Base-by-base conservation (phyloP, 2,888 invertebrate species). In the Zootermopsis nevadensis region DNA sequence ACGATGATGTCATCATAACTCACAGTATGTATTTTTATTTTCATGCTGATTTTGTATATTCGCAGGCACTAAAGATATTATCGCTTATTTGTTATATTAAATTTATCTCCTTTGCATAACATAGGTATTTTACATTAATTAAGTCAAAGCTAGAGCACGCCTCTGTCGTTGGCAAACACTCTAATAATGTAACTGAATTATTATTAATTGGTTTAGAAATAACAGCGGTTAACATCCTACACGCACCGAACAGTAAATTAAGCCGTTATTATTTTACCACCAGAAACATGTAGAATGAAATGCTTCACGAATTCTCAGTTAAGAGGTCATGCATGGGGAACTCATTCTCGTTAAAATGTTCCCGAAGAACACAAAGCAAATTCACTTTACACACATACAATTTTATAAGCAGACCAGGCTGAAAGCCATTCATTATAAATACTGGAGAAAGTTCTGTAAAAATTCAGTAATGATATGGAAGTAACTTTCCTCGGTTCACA, bases 401-500 rank as follows among this genome's bases (percentile, higher is more conserved):
- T 60, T 60, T 60, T 27, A 27, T 27, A n/a, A 27, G 60, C n/a
- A 60, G 27, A 27, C 60, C 60, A 27, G n/a, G 60, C n/a, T 60
- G 27, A 60, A 60, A n/a, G n/a, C 27, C 60, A 27, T 24, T n/a
- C n/a, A 60, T 15, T n/a, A 27, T 27, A 60, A 60, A 60, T n/a
- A n/a, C 60, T 60, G 60, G 60, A 60, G 60, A 60, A 60, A 60
- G 60, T 60, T 60, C 27, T 3, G 27, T n/a, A 60, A 60, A 60
- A 60, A n/a, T 60, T 60, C 60, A 60, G 60, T 6, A 60, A 60
- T 15, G 12, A 42, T 6, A 60, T n/a, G n/a, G 60, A 60, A 0
- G 60, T n/a, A n/a, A 60, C 60, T 60, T 60, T 60, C n/a, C n/a
- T n/a, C 60, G 60, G 60, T 60, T 60, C 60, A 60, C n/a, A 60